phyloP scores from a whole-genome alignment of 2,113 vertebrate genomes.

The Petaurus breviceps region DNA sequence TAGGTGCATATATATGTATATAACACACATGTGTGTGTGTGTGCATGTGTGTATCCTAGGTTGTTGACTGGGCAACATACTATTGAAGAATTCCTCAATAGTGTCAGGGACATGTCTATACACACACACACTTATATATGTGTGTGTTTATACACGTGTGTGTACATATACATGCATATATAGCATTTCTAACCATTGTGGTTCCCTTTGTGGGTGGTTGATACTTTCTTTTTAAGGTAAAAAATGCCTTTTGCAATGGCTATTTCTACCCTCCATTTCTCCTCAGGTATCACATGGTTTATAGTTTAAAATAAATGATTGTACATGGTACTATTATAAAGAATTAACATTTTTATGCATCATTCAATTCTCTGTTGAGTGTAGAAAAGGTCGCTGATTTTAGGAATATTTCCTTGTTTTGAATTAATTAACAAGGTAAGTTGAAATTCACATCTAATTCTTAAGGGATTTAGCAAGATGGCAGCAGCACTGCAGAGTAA shows the following conservation, averaged over 20 bases:
- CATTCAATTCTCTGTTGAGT: not conserved
- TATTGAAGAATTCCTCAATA: not conserved
- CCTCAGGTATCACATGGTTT: constrained; percentile 6
- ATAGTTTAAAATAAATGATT: constrained; percentile 3
- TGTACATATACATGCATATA: not conserved
- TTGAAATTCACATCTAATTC: constrained; percentile 56
- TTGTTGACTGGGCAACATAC: not conserved
- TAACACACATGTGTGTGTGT: too few species aligned
- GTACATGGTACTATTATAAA: not conserved
- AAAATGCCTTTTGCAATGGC: constrained; percentile 28
- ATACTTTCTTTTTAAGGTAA: constrained; percentile 39
- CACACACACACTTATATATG: not conserved
- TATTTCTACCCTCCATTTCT: constrained; percentile 5
- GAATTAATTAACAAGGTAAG: constrained; percentile 63
- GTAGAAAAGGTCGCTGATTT: constrained; percentile 21
- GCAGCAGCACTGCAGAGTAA: constrained; percentile 31
- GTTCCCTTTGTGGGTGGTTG: not conserved
- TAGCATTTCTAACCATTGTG: not conserved
- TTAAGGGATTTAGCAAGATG: constrained; percentile 52
- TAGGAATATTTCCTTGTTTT: constrained; percentile 22
- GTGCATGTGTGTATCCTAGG: not conserved
- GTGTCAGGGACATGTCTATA: not conserved
- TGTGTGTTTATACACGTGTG: not conserved
- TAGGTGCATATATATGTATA: not conserved
- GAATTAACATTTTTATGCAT: constrained; percentile 46